phyloP scores from a whole-genome alignment of 2,797 vertebrate species.

The Nothura maculosa region DNA sequence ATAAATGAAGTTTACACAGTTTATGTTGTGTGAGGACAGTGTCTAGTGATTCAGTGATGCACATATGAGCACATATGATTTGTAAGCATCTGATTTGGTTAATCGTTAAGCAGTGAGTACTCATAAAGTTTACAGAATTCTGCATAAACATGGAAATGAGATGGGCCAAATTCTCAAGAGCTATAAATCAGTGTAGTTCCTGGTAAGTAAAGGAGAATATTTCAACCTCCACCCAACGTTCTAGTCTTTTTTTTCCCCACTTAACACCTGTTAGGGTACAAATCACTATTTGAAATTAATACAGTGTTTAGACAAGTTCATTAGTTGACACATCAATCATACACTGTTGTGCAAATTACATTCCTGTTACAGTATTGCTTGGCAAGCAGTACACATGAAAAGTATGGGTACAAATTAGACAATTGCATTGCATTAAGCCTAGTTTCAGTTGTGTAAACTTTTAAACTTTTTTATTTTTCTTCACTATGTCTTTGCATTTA shows the following conservation, averaged over 20 bases:
- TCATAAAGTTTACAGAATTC: background rate
- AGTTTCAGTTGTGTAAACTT: background rate
- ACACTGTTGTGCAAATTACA: background rate
- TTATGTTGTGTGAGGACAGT: constrained; percentile 10
- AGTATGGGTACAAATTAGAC: background rate
- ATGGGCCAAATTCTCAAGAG: background rate
- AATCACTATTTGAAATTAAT: background rate
- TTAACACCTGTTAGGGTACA: background rate
- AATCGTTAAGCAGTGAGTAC: background rate
- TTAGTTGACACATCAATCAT: background rate
- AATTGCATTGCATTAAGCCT: background rate
- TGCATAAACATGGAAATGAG: background rate
- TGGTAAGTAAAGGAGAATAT: background rate
- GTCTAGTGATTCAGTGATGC: background rate
- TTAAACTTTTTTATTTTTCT: background rate
- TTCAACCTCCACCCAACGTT: background rate
- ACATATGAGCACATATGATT: background rate
- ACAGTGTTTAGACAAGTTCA: background rate
- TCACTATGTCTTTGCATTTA: background rate
- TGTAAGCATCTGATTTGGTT: constrained; percentile 27
- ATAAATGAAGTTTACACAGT: constrained; percentile 56
- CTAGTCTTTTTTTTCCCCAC: background rate
- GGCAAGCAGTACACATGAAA: background rate
- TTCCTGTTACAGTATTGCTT: background rate
- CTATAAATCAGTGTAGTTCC: background rate